These are phyloP conservation scores for Myotis myotis DNA, from an alignment of 2,797 vertebrate genomes.

Conservation along the genomic window DNA sequence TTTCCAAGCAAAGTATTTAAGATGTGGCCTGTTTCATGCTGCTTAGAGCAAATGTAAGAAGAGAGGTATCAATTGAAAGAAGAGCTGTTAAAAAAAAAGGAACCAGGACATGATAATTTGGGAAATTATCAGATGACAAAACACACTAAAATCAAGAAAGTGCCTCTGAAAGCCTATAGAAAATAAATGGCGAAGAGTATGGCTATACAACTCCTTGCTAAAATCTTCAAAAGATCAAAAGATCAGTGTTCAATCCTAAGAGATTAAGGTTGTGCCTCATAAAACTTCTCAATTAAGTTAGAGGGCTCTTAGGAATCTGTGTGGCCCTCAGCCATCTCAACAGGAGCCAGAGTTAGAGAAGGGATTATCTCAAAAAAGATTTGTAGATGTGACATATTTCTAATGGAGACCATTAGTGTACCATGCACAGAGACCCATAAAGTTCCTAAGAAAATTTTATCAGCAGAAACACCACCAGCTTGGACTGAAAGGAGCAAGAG, in stretches of 20 bases:
- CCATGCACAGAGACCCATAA: not conserved
- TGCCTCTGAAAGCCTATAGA: not conserved
- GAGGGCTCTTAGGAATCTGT: not conserved
- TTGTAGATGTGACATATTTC: not conserved
- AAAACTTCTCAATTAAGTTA: not conserved
- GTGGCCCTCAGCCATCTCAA: not conserved
- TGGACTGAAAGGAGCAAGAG: not conserved
- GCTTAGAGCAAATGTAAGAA: not conserved
- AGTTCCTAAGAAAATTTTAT: not conserved
- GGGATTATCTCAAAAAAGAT: not conserved
- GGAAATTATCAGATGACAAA: not conserved
- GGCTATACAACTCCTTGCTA: not conserved
- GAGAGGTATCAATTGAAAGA: not conserved
- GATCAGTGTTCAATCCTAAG: not conserved
- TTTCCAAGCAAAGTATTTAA: not conserved
- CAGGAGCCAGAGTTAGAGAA: not conserved
- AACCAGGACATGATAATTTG: not conserved
- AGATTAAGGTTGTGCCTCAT: not conserved
- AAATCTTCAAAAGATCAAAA: not conserved
- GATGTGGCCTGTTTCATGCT: not conserved
- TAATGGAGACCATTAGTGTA: not conserved
- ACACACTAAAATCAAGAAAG: not conserved
- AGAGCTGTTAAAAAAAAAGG: too few species aligned
- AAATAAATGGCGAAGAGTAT: not conserved
- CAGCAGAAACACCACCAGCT: too few species aligned